These are phyloP conservation scores for Nomada hirtipes DNA, from an alignment of 2,888 invertebrate species.

Conservation along the genomic window DNA sequence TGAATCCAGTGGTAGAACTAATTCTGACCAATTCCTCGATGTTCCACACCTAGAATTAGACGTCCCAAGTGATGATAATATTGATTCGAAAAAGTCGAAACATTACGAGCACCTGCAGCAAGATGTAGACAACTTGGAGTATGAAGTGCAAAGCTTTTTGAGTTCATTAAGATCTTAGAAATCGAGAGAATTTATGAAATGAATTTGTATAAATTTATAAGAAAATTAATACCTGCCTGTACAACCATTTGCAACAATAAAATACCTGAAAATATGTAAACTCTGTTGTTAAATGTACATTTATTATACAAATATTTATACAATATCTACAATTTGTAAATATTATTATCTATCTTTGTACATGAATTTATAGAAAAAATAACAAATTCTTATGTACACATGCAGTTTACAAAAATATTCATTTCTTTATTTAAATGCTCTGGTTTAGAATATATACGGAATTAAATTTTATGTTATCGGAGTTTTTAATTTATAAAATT, in stretches of 20 bases:
- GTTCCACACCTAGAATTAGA: constrained; percentile 29
- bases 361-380: constrained; percentile 16
- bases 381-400: constrained; percentile 32
- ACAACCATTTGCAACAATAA: not conserved
- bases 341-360: constrained; percentile 31
- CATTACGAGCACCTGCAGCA: constrained; percentile 68
- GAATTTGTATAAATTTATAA: not conserved
- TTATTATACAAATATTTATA: constrained; percentile 27
- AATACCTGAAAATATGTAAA: not conserved
- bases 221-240: not conserved
- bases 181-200: constrained; percentile 40
- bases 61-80: constrained; percentile 10
- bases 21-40: constrained; percentile 11
- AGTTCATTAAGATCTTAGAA: constrained; percentile 56
- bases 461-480: not conserved
- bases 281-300: constrained; percentile 3
- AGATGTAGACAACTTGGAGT: constrained; percentile 77
- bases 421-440: constrained; percentile 42
- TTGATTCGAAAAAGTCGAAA: constrained; percentile 31
- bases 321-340: constrained; percentile 44
- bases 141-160: constrained; percentile 76
- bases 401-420: constrained; percentile 59
- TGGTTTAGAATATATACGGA: constrained; percentile 7
- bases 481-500: constrained; percentile 2
- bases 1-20: not conserved